These are phyloP conservation scores for Lepas anatifera DNA, from an alignment of 2,888 invertebrate species.

Conservation along the genomic window DNA sequence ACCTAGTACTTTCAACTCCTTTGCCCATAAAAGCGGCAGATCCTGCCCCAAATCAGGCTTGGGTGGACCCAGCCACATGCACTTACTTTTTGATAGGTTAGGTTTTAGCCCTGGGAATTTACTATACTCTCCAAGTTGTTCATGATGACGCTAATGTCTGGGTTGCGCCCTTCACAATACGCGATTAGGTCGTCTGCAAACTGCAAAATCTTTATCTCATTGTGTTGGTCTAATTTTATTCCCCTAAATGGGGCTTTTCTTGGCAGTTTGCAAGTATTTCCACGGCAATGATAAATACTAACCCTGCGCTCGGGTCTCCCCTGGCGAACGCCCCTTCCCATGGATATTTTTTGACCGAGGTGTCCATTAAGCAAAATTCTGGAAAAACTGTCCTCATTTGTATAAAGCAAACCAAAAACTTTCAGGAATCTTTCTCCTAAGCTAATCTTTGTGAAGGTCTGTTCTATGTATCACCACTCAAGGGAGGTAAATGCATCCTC, in stretches of 20 bases:
- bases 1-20: too few relatives aligned
- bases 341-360: background rate
- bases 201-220: background rate
- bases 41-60: background rate
- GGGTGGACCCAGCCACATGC: background rate
- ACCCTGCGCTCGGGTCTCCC: background rate
- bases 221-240: background rate
- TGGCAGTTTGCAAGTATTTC: background rate
- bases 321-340: background rate
- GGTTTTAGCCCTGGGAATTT: background rate
- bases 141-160: background rate
- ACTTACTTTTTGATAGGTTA: background rate
- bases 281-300: background rate
- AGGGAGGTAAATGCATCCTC: background rate
- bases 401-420: background rate
- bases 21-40: background rate
- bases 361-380: background rate
- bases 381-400: background rate
- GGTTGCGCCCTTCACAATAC: background rate
- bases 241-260: background rate
- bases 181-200: background rate
- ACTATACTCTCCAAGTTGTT: background rate
- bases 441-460: background rate
- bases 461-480: background rate
- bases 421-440: background rate